Evolutionary conservation across 30 jellyfish, hydroid and myxozoan genomes (phyloP).

Genomic region (Rhopilema esculentum): DNA sequence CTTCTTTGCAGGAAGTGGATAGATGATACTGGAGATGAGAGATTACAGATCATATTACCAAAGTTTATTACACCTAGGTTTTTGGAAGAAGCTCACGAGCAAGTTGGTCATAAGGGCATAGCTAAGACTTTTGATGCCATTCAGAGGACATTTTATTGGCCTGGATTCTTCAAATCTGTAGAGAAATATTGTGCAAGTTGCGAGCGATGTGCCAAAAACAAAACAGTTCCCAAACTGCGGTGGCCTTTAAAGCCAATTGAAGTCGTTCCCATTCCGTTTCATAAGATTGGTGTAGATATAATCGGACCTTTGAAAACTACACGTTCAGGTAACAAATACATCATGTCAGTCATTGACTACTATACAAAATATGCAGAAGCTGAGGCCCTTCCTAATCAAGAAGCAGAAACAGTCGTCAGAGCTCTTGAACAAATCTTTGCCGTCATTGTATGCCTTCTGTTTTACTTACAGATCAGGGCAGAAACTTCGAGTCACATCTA

Average conservation of each 20-base stretch:
- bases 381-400: constrained; percentile 25
- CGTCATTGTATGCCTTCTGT: constrained; percentile 18
- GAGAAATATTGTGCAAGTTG: constrained; percentile 2
- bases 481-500: constrained; percentile 29
- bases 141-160: constrained; percentile 11
- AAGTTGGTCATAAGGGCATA: constrained; percentile 16
- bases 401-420: constrained; percentile 31
- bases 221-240: not conserved
- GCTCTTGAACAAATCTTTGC: constrained; percentile 19
- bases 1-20: constrained; percentile 8
- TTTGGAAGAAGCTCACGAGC: not conserved
- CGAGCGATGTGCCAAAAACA: constrained; percentile 21
- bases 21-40: constrained; percentile 11
- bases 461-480: constrained; percentile 38
- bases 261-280: not conserved
- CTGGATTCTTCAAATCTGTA: constrained; percentile 1
- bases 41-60: not conserved
- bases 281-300: constrained; percentile 18
- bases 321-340: constrained; percentile 20
- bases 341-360: constrained; percentile 33
- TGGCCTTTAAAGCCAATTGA: constrained; percentile 33
- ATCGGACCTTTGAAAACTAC: constrained; percentile 23
- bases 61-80: not conserved
- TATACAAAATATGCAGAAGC: constrained; percentile 57
- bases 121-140: constrained; percentile 5